Evolutionary conservation across 2,888 invertebrate genomes (phyloP).

Genomic region (Morpho helenor): DNA sequence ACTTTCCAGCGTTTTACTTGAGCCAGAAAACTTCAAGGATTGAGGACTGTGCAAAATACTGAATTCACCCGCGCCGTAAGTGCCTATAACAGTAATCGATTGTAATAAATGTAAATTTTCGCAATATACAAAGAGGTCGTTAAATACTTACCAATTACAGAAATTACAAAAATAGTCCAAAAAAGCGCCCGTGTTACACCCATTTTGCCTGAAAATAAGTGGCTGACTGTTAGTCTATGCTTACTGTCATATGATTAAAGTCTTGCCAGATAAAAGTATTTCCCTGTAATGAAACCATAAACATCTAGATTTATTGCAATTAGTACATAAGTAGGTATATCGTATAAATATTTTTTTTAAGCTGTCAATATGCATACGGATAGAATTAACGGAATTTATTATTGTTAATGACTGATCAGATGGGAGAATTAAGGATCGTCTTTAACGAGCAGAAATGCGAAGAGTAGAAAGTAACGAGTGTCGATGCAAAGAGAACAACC

Average conservation of each 20-base stretch:
- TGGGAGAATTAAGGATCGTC: no score
- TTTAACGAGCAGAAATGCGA: no score
- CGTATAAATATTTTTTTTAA: no score
- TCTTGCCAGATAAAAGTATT: conserved; percentile 40
- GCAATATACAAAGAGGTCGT: conserved; percentile 1
- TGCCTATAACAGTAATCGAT: conserved; percentile 47
- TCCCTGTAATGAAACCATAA: no score
- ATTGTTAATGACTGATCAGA: no score
- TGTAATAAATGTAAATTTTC: conserved; percentile 1
- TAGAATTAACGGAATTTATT: no score
- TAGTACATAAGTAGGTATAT: no score
- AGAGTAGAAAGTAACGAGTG: no score
- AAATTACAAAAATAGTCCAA: conserved; percentile 55
- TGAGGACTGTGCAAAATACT: conserved; percentile 83
- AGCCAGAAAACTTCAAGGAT: conserved; percentile 84
- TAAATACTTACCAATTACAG: conserved; percentile 57
- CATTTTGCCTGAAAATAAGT: conserved; percentile 54
- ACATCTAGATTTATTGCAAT: no score
- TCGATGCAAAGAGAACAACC: no score
- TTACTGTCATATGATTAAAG: conserved; percentile 67
- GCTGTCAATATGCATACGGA: no score
- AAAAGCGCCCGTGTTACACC: conserved; percentile 58
- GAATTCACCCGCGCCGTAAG: conserved; percentile 82
- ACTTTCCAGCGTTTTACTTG: conserved; percentile 81
- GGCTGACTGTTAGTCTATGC: conserved; percentile 26